phyloP scores from a whole-genome alignment of 2,797 vertebrate species.

The Tympanoctomys barrerae region DNA sequence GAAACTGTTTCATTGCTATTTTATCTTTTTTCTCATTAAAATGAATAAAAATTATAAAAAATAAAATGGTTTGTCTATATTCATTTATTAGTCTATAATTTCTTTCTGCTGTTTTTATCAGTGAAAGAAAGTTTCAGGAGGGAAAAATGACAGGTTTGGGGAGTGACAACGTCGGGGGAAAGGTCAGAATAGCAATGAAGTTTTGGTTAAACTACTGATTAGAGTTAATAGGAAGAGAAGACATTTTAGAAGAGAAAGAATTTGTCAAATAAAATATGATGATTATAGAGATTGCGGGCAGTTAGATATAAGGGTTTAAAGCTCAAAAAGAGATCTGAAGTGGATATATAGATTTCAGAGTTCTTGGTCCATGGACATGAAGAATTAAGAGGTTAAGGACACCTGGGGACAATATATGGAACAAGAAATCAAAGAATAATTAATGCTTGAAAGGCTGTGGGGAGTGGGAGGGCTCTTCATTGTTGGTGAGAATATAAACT shows the following conservation, averaged over 20 bases:
- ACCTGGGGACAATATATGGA: neutral
- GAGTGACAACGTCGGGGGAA: neutral
- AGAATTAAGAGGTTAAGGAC: neutral
- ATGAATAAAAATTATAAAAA: too few relatives aligned
- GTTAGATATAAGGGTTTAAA: conserved; percentile 35
- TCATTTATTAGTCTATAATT: neutral
- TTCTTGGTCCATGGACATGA: neutral
- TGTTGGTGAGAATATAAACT: neutral
- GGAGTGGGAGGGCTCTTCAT: neutral
- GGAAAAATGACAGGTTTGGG: neutral
- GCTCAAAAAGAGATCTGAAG: neutral
- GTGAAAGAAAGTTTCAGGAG: neutral
- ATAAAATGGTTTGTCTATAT: neutral
- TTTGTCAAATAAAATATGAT: neutral
- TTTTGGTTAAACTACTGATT: conserved; percentile 21
- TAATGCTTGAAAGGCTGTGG: neutral
- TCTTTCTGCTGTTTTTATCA: neutral
- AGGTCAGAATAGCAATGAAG: neutral
- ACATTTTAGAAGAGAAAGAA: conserved; percentile 11
- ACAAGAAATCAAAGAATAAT: neutral
- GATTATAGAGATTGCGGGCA: neutral
- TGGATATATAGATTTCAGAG: neutral
- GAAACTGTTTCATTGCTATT: too few relatives aligned
- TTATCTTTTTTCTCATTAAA: too few relatives aligned
- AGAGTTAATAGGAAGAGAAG: neutral